Percentiles rank a stretch among this genome's conserved stretches.
Conservation (phyloP, 2,113 vertebrate genomes). For the Anoplopoma fimbria region DNA sequence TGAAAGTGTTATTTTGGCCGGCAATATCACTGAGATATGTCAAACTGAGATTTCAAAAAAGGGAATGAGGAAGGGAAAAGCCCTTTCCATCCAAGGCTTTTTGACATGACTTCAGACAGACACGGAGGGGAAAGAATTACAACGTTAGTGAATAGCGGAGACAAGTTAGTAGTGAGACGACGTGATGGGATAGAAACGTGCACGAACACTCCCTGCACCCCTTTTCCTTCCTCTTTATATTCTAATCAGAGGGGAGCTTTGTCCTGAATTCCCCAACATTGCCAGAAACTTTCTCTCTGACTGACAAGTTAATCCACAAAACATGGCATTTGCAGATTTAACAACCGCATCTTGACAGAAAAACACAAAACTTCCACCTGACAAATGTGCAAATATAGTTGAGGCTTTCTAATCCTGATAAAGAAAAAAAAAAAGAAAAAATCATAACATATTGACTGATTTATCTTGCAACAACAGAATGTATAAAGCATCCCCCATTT, state of each 20-base stretch:
- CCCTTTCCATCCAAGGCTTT: conserved; percentile 12
- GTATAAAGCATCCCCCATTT: conserved; percentile 1
- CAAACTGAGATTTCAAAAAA: conserved; percentile 34
- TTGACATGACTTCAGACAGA: conserved; percentile 33
- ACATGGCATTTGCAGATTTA: conserved; percentile 58
- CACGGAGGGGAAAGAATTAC: conserved; percentile 29
- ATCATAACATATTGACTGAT: conserved; percentile 33
- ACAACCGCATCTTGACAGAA: conserved; percentile 45
- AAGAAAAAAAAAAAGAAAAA: conserved; percentile 3
- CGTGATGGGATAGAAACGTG: conserved; percentile 14
- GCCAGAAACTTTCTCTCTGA: conserved; percentile 55
- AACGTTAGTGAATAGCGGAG: conserved; percentile 27
- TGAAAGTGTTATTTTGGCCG: conserved; percentile 20
- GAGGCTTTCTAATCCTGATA: conserved; percentile 54
- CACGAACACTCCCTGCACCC: background rate
- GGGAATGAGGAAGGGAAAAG: background rate
- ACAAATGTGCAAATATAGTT: conserved; percentile 41
- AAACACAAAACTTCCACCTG: conserved; percentile 40
- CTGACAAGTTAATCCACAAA: conserved; percentile 63
- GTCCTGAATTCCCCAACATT: conserved; percentile 43
- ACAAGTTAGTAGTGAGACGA: background rate
- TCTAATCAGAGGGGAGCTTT: conserved; percentile 52
- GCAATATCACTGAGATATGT: background rate
- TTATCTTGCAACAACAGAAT: conserved; percentile 36
- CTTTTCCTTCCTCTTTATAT: conserved; percentile 20